Percentiles rank a stretch among this genome's conserved stretches.
Evolutionary conservation across 1,140 invertebrate species (phyloP).

Genomic region (Metopolophium dirhodum): DNA sequence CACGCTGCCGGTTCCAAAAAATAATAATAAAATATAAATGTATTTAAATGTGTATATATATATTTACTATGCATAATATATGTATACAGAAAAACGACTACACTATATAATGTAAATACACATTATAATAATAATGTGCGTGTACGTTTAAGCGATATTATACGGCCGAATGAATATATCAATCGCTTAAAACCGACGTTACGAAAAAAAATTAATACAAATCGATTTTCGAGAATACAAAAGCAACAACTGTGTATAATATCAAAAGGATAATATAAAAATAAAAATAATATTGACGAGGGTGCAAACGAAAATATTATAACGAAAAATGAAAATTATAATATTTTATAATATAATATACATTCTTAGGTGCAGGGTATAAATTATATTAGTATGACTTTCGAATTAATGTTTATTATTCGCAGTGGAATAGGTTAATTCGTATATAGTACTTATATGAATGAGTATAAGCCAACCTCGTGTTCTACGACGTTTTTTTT

Average conservation of each 20-base stretch:
- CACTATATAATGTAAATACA: too few relatives aligned
- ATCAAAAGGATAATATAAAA: too few relatives aligned
- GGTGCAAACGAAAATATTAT: too few relatives aligned
- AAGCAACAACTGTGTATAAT: too few relatives aligned
- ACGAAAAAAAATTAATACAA: too few relatives aligned
- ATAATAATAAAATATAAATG: neutral
- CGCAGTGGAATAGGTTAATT: neutral
- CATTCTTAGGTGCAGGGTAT: neutral
- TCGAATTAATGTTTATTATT: neutral
- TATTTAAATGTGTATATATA: neutral
- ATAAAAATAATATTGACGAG: too few relatives aligned
- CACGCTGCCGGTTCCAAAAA: neutral
- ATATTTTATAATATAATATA: neutral
- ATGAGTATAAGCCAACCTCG: neutral
- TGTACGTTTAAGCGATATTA: neutral
- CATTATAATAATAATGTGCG: neutral
- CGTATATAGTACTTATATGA: neutral
- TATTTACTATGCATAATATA: neutral
- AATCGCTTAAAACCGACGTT: too few relatives aligned
- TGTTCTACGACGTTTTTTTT: neutral
- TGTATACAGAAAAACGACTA: too few relatives aligned
- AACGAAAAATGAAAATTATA: too few relatives aligned
- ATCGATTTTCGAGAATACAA: too few relatives aligned
- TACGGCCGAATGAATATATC: neutral
- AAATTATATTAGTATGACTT: neutral